These are phyloP conservation scores for Dasyurus viverrinus DNA, from an alignment of 2,113 vertebrate species.

Conservation along the genomic window DNA sequence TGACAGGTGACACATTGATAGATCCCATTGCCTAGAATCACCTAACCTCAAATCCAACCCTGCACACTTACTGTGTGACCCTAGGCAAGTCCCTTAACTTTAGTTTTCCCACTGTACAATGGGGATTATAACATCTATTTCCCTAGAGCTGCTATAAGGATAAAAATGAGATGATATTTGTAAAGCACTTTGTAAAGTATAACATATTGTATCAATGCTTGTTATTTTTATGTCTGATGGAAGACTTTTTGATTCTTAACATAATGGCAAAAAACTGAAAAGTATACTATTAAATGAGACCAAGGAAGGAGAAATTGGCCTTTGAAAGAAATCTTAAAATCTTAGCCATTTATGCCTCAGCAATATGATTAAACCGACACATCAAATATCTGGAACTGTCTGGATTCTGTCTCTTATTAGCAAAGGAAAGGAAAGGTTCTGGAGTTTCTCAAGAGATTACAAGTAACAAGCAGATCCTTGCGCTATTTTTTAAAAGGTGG, in stretches of 20 bases:
- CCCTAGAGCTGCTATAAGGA: neutral
- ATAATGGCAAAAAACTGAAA: constrained; percentile 3
- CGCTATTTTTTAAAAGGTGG: neutral
- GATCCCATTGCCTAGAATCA: neutral
- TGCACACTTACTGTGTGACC: neutral
- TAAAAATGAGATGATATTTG: neutral
- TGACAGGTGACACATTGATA: neutral
- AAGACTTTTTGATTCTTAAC: constrained; percentile 37
- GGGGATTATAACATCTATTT: neutral
- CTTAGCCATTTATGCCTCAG: neutral
- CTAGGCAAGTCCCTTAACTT: neutral
- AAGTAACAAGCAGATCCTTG: neutral
- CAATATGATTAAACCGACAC: neutral
- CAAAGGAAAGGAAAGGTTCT: neutral
- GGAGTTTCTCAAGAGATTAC: neutral
- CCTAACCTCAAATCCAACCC: neutral
- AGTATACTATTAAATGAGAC: neutral
- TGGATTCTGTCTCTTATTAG: constrained; percentile 1
- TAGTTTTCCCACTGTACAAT: neutral
- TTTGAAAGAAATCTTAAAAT: neutral
- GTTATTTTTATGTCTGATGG: neutral
- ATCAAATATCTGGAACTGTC: neutral
- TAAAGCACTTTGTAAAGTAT: neutral
- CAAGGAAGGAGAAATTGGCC: neutral
- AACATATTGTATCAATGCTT: neutral